Evolutionary conservation across 1,140 invertebrate genomes (phyloP).

Genomic region (Proctacanthus coquilletti): DNA sequence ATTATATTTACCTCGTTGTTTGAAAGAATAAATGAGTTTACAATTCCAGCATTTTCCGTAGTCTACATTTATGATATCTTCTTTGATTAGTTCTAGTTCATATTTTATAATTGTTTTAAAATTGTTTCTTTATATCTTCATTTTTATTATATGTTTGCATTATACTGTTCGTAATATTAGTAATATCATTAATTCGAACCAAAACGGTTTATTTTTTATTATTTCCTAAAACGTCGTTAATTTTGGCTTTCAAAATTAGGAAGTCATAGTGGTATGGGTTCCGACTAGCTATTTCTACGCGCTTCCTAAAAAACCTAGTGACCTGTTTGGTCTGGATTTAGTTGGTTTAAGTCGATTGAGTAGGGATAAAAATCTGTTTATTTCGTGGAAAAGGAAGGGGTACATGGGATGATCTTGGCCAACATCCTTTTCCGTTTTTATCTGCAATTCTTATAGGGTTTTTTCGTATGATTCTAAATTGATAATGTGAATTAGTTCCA

Average conservation of each 20-base stretch:
- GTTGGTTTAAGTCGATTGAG: too few species aligned
- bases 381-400: too few species aligned
- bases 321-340: too few species aligned
- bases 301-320: constrained; percentile 3
- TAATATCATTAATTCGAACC: constrained; percentile 3
- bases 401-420: too few species aligned
- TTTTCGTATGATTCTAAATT: too few species aligned
- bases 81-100: constrained; percentile 5
- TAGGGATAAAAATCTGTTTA: too few species aligned
- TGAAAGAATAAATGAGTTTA: constrained; percentile 6
- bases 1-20: constrained; percentile 4
- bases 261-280: constrained; percentile 5
- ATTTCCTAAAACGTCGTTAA: constrained; percentile 6
- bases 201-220: constrained; percentile 8
- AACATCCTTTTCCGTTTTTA: too few species aligned
- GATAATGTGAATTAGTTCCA: too few species aligned
- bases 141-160: constrained; percentile 4
- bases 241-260: constrained; percentile 4
- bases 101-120: constrained; percentile 2
- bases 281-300: constrained; percentile 6
- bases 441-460: too few species aligned
- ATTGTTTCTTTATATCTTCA: background rate
- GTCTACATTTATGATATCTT: constrained; percentile 3
- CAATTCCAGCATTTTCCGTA: constrained; percentile 5
- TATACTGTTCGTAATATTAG: too few species aligned